Percentiles rank a stretch among this genome's conserved stretches.
Evolutionary conservation across 2,797 vertebrate species (phyloP).

Genomic region (Lepilemur septentrionalis): DNA sequence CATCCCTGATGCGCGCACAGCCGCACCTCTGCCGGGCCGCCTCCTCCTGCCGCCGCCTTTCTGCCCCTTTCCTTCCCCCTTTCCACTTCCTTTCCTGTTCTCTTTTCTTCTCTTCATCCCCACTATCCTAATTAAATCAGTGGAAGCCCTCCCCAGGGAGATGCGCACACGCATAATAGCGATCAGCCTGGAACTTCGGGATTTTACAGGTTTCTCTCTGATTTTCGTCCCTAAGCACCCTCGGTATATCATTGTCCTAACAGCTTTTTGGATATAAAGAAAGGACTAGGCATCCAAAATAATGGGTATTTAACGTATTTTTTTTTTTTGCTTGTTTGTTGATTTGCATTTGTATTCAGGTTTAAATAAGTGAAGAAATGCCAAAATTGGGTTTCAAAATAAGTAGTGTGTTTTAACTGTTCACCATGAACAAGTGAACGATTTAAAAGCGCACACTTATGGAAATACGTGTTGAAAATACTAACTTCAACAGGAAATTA

Average conservation of each 20-base stretch:
- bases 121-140: not conserved
- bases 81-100: not conserved
- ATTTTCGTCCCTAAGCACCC: not conserved
- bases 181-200: not conserved
- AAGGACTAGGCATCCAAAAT: not conserved
- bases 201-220: no score
- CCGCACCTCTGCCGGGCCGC: not conserved
- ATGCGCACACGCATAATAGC: fast-evolving
- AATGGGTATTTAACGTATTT: not conserved
- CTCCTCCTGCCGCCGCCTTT: not conserved
- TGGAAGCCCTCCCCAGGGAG: not conserved
- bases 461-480: not conserved
- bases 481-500: not conserved
- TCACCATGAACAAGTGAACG: not conserved
- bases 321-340: no score
- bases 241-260: fast-evolving
- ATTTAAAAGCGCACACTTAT: not conserved
- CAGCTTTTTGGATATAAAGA: not conserved
- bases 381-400: not conserved
- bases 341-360: not conserved
- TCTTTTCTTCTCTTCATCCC: not conserved
- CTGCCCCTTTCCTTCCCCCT: not conserved
- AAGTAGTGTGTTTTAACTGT: not conserved
- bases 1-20: not conserved
- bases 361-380: not conserved